Percentiles rank a stretch among this genome's conserved stretches.
phyloP scores from a whole-genome alignment of 2,888 invertebrate genomes.

The Hydroisotoma schaefferi region DNA sequence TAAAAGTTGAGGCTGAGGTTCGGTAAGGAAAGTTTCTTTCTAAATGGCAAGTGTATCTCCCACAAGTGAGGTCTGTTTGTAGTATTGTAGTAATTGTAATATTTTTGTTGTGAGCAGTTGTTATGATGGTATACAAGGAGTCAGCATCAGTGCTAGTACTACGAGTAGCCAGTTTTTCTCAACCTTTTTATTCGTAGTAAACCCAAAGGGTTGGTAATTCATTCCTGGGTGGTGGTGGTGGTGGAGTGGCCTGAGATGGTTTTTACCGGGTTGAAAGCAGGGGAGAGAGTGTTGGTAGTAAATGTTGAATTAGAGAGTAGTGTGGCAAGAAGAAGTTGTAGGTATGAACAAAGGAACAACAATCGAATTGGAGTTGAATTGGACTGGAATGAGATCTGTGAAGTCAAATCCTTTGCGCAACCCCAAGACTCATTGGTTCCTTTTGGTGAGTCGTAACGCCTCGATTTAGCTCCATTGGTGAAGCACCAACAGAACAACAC shows the following conservation, averaged over 20 bases:
- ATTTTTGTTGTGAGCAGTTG: too few relatives aligned
- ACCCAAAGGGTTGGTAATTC: not conserved
- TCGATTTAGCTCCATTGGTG: constrained; percentile 49
- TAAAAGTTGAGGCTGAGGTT: too few relatives aligned
- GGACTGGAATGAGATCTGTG: constrained; percentile 42
- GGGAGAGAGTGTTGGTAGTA: constrained; percentile 12
- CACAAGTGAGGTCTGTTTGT: too few relatives aligned
- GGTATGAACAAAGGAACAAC: constrained; percentile 31
- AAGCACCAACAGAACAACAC: constrained; percentile 45
- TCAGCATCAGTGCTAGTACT: too few relatives aligned
- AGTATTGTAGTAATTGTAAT: too few relatives aligned
- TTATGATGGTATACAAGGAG: too few relatives aligned
- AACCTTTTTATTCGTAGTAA: too few relatives aligned
- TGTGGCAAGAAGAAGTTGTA: constrained; percentile 1
- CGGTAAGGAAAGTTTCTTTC: too few relatives aligned
- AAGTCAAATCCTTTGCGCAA: constrained; percentile 45
- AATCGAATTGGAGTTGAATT: constrained; percentile 43
- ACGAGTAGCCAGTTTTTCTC: too few relatives aligned
- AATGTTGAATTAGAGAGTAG: constrained; percentile 24
- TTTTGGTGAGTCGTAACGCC: constrained; percentile 48
- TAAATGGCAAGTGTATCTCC: too few relatives aligned
- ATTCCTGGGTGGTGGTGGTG: not conserved
- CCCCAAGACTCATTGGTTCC: constrained; percentile 49
- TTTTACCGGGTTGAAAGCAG: not conserved
- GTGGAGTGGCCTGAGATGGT: constrained; percentile 4